Evolutionary conservation across 2,113 vertebrate genomes (phyloP), one percentile per base, ranked within the genome.

Genomic region (Dicrurus megarhynchus): DNA sequence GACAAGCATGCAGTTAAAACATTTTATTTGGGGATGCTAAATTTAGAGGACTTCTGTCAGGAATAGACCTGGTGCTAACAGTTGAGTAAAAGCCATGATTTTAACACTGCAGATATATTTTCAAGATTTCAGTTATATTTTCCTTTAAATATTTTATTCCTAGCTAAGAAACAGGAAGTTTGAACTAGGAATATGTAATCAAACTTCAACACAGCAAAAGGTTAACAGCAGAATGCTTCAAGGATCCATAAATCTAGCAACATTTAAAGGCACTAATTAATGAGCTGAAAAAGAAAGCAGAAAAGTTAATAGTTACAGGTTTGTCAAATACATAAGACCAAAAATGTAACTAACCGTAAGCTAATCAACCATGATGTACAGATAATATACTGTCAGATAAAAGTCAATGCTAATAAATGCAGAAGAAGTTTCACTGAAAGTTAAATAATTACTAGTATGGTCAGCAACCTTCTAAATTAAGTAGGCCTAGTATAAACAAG

Each of bases 1-100:
- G 37, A 89, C 86, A 94, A 86, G 41, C 12, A 93, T 3, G 30
- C 32, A 68, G 41, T 90, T 94, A 84, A 96, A 95, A 86, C 13
- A 81, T 81, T 91, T 96, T 91, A 94, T 94, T 90, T 87, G n/a
- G 56, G 14, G n/a, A 78, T 78, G 65, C 55, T 81, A 89, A 70
- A 93, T 87, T 84, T 94, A 93, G 93, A 81, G 35, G 60, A 64
- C 37, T 53, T 71, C 52, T 60, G 21, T 71, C 56, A 86, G 73
- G 74, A 89, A 87, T 9, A 91, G 77, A 84, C 71, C 60, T 49
- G n/a, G n/a, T 82, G 16, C 46, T 94, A 64, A n/a, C 57, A 64
- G 50, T 77, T 61, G 56, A 93, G 13, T 68, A 93, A 93, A 95
- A 94, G 47, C 26, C 76, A 74, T 7, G 4, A 78, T 64, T 87